Conservation (phyloP, 37 sponge, comb jelly and placozoan species). For the Hormiphora californensis region DNA sequence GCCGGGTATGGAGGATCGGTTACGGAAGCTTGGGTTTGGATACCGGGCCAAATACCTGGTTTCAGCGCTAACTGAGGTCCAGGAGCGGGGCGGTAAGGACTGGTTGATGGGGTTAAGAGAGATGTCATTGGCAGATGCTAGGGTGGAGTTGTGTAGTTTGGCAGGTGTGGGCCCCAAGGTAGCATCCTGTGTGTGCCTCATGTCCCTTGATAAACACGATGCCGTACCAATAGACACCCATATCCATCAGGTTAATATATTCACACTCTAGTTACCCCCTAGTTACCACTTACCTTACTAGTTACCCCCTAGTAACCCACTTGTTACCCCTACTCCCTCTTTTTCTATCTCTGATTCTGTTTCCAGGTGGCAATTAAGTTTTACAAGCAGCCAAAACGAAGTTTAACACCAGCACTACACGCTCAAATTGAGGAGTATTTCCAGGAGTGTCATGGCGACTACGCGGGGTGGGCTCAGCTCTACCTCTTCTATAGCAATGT, state of each 20-base stretch:
- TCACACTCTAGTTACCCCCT: not conserved
- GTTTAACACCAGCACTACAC: conserved; percentile 4
- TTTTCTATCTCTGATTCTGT: no score
- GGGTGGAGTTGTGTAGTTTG: conserved; percentile 58
- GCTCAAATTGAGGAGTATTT: not conserved
- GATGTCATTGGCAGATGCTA: conserved; percentile 59
- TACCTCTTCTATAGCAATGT: conserved; percentile 37
- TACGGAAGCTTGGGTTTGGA: conserved; percentile 81
- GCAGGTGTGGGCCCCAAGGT: conserved; percentile 86
- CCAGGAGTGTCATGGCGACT: not conserved
- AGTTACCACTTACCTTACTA: no score
- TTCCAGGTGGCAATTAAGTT: conserved; percentile 9
- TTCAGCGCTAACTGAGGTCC: conserved; percentile 57
- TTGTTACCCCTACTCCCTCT: no score
- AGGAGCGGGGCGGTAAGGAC: not conserved
- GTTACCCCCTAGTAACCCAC: no score
- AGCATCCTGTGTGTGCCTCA: conserved; percentile 91
- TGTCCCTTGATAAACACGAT: conserved; percentile 76
- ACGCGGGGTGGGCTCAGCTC: conserved; percentile 7
- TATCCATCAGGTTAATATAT: conserved; percentile 60
- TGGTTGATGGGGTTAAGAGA: conserved; percentile 54
- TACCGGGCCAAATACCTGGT: conserved; percentile 80
- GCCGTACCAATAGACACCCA: conserved; percentile 94
- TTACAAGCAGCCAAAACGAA: not conserved
- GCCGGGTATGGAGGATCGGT: conserved; percentile 57